Evolutionary conservation across 1,140 invertebrate species (phyloP).

Genomic region (Bicyclus anynana): DNA sequence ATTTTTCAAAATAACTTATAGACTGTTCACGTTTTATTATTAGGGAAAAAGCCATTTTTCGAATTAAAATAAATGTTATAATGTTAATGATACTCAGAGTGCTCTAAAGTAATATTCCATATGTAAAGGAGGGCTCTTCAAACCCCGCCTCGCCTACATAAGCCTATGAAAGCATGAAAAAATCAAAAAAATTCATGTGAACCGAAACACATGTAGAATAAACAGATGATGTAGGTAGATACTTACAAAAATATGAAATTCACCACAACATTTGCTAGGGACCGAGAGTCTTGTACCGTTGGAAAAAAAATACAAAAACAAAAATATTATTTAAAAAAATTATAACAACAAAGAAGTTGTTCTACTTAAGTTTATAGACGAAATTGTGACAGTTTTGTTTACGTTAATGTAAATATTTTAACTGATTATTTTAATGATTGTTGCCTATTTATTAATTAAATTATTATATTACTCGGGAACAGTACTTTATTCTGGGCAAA

Average conservation of each 20-base stretch:
- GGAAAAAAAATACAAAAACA: conserved; percentile 40
- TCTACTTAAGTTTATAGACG: no score
- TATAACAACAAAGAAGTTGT: no score
- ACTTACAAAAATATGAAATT: conserved; percentile 78
- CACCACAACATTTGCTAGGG: conserved; percentile 74
- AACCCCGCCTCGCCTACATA: conserved; percentile 35
- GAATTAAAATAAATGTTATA: conserved; percentile 11
- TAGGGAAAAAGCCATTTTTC: conserved; percentile 12
- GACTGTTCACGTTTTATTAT: conserved; percentile 11
- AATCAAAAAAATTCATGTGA: conserved; percentile 75
- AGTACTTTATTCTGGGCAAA: no score
- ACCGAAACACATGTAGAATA: conserved; percentile 76
- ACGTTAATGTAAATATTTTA: no score
- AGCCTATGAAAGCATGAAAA: conserved; percentile 75
- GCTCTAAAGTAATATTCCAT: conserved; percentile 34
- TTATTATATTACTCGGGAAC: no score
- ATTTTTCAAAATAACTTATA: conserved; percentile 64
- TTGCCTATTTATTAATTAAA: no score
- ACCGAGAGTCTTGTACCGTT: conserved; percentile 49
- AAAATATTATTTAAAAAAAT: no score
- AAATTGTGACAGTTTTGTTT: no score
- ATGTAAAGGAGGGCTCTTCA: conserved; percentile 38
- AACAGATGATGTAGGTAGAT: conserved; percentile 74
- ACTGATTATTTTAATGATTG: no score
- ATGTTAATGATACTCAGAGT: conserved; percentile 24